These are phyloP conservation scores for Rhingia rostrata DNA, from an alignment of 2,888 invertebrate species.

Conservation along the genomic window DNA sequence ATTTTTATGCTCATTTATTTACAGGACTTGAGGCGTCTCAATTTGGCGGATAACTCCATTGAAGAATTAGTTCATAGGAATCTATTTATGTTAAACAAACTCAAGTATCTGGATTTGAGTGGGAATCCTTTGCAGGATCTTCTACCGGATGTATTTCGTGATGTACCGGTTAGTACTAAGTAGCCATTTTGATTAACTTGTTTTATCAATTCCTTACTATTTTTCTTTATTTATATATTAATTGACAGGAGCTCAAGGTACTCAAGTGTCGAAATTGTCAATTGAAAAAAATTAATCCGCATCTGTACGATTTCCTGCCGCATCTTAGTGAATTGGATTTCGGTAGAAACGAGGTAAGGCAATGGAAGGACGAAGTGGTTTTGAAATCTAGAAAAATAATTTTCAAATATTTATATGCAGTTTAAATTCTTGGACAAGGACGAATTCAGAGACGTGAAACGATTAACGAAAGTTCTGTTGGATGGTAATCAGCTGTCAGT, in stretches of 20 bases:
- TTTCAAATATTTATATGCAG: conserved; percentile 75
- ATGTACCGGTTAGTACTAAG: conserved; percentile 84
- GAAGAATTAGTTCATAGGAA: conserved; percentile 88
- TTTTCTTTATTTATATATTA: conserved; percentile 8
- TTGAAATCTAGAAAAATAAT: not conserved
- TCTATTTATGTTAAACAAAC: conserved; percentile 89
- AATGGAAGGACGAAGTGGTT: not conserved
- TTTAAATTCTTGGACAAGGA: conserved; percentile 90
- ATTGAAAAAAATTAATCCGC: conserved; percentile 89
- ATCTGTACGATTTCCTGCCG: conserved; percentile 90
- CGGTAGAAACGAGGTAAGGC: conserved; percentile 87
- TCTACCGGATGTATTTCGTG: conserved; percentile 91
- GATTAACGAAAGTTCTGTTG: conserved; percentile 86
- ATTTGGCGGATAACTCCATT: conserved; percentile 87
- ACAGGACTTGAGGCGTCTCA: conserved; percentile 87
- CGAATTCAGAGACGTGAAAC: conserved; percentile 88
- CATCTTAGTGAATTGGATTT: conserved; percentile 89
- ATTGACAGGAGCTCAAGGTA: conserved; percentile 86
- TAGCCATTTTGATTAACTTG: not conserved
- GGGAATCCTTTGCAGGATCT: conserved; percentile 89
- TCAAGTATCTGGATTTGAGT: conserved; percentile 89
- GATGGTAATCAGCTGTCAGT: conserved; percentile 92
- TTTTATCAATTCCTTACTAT: conserved; percentile 2
- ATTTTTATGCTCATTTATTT: not conserved
- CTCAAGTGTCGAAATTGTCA: conserved; percentile 90